Conservation (phyloP, 2,797 vertebrate species). For the Poeciliopsis turneri region DNA sequence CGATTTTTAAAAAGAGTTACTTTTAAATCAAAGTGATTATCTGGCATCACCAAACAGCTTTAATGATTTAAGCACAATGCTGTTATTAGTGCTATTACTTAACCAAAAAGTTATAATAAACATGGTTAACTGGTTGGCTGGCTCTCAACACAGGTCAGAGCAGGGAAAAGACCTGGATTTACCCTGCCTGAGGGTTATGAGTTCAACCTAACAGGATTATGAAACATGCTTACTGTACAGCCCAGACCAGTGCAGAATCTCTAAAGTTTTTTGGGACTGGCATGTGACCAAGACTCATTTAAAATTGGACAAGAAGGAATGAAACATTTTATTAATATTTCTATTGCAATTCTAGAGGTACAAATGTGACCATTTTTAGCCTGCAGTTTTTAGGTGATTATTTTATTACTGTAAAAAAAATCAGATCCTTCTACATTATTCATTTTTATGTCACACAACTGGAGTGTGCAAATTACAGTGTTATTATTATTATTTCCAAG, state of each 20-base stretch:
- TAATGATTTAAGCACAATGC: no score
- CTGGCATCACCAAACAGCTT: neutral
- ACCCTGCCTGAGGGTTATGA: slow-evolving; percentile 26
- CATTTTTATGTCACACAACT: neutral
- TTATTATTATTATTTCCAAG: neutral
- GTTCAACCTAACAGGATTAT: slow-evolving; percentile 55
- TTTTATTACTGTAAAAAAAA: neutral
- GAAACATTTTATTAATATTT: neutral
- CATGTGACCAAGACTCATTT: neutral
- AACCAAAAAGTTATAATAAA: slow-evolving; percentile 7
- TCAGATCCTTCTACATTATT: neutral
- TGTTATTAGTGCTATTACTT: neutral
- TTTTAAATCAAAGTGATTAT: neutral
- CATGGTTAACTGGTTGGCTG: slow-evolving; percentile 5
- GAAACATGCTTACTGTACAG: slow-evolving; percentile 54
- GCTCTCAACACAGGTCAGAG: slow-evolving; percentile 27
- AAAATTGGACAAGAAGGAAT: neutral
- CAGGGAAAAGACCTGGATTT: slow-evolving; percentile 36
- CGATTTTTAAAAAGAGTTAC: neutral
- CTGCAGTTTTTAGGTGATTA: neutral
- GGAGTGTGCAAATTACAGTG: neutral
- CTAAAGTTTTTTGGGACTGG: neutral
- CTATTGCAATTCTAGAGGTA: neutral
- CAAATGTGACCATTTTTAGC: neutral
- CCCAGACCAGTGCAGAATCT: slow-evolving; percentile 11